A percentile compares a stretch with the other conserved stretches of the same genome.
Conservation (phyloP, 2,113 vertebrate genomes). For the Neolamprologus brichardi region DNA sequence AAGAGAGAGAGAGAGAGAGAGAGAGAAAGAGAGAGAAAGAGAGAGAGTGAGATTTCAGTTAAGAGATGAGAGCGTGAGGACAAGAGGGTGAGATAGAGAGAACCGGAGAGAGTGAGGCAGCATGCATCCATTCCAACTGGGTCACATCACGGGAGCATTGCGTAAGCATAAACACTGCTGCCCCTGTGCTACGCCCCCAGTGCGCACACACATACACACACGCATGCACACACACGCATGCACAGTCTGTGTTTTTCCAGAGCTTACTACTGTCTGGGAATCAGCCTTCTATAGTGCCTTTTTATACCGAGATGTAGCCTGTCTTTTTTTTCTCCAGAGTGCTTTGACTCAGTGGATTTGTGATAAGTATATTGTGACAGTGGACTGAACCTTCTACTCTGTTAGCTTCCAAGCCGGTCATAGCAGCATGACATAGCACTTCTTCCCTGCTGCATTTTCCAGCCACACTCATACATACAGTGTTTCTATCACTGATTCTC, state of each 20-base stretch:
- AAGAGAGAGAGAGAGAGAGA: background rate
- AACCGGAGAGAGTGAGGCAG: constrained; percentile 34
- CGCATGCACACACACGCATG: background rate
- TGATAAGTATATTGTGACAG: constrained; percentile 28
- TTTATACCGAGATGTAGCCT: background rate
- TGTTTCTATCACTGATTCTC: background rate
- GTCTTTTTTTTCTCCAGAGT: background rate
- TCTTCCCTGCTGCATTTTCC: constrained; percentile 22
- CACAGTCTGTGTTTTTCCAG: background rate
- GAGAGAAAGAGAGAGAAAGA: background rate
- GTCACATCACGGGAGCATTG: constrained; percentile 71
- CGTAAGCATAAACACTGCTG: constrained; percentile 69
- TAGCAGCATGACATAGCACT: constrained; percentile 54
- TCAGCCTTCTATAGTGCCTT: background rate
- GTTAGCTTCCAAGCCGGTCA: constrained; percentile 26
- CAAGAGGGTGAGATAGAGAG: background rate
- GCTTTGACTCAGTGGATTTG: constrained; percentile 7
- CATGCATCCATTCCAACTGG: constrained; percentile 66
- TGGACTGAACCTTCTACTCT: constrained; percentile 27
- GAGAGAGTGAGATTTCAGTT: background rate
- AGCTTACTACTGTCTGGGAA: constrained; percentile 29
- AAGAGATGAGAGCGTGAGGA: background rate
- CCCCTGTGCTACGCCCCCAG: constrained; percentile 62
- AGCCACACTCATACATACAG: background rate
- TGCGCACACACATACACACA: background rate